phyloP scores from a whole-genome alignment of 1,140 invertebrate species.

The Conus ventricosus region DNA sequence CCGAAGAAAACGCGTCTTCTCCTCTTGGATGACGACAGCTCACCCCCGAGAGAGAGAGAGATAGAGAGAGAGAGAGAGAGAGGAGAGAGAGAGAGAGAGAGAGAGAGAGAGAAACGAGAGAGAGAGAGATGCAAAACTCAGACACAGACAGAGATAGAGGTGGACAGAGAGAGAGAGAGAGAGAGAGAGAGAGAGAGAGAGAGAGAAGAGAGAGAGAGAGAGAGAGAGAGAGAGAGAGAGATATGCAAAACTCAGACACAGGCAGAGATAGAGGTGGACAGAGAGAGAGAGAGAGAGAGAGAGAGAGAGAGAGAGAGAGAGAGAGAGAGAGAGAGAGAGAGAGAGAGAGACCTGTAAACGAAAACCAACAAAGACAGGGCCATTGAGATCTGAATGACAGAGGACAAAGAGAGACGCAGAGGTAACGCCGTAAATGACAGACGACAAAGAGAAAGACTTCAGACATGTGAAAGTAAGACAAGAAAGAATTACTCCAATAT shows the following conservation, averaged over 20 bases:
- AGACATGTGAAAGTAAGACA: too few species aligned
- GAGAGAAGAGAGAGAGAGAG: neutral
- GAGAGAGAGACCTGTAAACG: too few species aligned
- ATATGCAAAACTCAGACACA: neutral
- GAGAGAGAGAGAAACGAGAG: neutral
- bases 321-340: neutral
- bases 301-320: neutral
- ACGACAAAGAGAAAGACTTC: too few species aligned
- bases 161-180: neutral
- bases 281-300: constrained; percentile 9
- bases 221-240: too few species aligned
- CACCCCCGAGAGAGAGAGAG: too few species aligned
- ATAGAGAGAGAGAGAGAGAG: neutral
- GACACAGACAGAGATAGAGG: neutral
- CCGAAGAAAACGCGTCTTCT: too few species aligned
- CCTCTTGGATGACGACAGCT: too few species aligned
- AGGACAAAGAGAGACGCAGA: too few species aligned
- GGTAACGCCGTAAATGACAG: too few species aligned
- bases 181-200: neutral
- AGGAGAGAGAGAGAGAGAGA: constrained; percentile 4
- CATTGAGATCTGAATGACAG: too few species aligned
- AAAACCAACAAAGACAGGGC: too few species aligned
- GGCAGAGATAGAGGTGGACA: neutral
- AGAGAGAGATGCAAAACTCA: neutral
- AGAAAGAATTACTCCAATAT: too few species aligned